Evolutionary conservation across 2,888 invertebrate species (phyloP), one percentile per base, ranked within the genome.

Genomic region (Hyalella azteca): DNA sequence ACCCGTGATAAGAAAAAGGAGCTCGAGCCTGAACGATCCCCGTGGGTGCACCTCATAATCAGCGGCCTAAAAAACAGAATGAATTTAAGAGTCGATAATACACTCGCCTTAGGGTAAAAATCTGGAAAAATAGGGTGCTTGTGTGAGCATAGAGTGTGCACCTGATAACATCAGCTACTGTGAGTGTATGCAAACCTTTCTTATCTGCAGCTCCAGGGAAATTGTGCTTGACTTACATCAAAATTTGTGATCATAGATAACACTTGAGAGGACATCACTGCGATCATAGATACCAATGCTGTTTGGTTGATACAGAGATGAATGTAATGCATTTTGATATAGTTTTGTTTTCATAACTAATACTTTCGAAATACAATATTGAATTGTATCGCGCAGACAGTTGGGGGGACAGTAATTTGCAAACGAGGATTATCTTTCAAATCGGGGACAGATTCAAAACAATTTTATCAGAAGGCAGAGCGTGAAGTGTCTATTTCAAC

Each of bases 21-120:
- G 66, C 29, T n/a, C 66, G 66, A 66, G 66, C 36, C 36, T n/a
- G 66, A 66, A 66, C 36, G 66, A 39, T 32, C 36, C 66, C 66
- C 66, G 32, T 22, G 66, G 66, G 66, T 29, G 36, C 66, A 66
- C 66, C 66, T 66, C 36, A 66, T 66, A 66, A 66, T 66, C 66
- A 66, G 66, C 66, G 36, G 29, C n/a, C 36, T 66, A 66, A 66
- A 66, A 66, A 66, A 66, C 66, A 66, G 36, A 66, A 66, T 66
- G 66, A 66, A 66, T 66, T 66, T 66, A 66, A 66, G 66, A 66
- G 32, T 36, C 66, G 66, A 66, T 66, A 66, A 66, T 66, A 66
- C 66, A 66, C 66, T 66, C 66, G 66, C 66, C 36, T 36, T 66
- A 66, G 66, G 66, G 66, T 66, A 66, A 66, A 66, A 66, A 66